Percentiles rank a stretch among this genome's conserved stretches.
phyloP scores from a whole-genome alignment of 2,113 vertebrate species.

The Prionailurus bengalensis region DNA sequence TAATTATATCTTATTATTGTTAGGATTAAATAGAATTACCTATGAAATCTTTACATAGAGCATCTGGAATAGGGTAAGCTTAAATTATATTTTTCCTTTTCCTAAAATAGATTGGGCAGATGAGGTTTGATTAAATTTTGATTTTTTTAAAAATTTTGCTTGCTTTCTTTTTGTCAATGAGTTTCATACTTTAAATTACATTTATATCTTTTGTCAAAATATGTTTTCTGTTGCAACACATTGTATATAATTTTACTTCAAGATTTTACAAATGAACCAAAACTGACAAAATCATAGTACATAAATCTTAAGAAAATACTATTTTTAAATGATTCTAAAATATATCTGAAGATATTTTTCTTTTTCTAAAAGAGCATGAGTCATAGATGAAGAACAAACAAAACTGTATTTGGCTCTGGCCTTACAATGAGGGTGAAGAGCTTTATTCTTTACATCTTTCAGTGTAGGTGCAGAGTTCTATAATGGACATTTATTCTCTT shows the following conservation, averaged over 20 bases:
- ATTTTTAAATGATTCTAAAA: neutral
- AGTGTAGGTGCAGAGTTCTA: neutral
- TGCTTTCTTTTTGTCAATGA: neutral
- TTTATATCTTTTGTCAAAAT: neutral
- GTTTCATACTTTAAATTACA: neutral
- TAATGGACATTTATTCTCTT: neutral
- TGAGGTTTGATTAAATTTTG: neutral
- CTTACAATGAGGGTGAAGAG: neutral
- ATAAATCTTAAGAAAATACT: neutral
- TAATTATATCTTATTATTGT: neutral
- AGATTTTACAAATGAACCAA: neutral
- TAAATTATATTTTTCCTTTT: neutral
- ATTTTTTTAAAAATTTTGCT: neutral
- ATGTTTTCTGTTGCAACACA: neutral
- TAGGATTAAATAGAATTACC: neutral
- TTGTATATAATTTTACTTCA: neutral
- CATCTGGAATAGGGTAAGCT: neutral
- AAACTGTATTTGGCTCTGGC: neutral
- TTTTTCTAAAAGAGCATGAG: neutral
- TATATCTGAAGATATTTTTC: neutral
- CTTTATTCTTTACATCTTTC: neutral
- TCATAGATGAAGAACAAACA: neutral
- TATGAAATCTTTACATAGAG: neutral
- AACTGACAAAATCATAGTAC: neutral
- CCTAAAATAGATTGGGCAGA: neutral